phyloP scores from a whole-genome alignment of 1,140 invertebrate genomes.

The Lordiphosa collinella region DNA sequence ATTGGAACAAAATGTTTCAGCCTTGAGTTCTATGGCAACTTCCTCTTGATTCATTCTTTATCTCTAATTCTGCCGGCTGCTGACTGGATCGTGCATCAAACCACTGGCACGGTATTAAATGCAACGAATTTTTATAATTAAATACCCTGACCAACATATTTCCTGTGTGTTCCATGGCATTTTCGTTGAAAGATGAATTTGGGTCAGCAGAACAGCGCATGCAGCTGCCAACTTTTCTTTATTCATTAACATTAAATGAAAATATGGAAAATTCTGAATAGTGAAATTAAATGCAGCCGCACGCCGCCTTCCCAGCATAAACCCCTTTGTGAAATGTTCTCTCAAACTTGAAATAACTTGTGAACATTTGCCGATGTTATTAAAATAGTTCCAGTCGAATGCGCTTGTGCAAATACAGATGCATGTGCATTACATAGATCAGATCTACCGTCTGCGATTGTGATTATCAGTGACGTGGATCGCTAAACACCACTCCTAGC shows the following conservation, averaged over 20 bases:
- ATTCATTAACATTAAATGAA: constrained; percentile 41
- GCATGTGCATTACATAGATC: constrained; percentile 14
- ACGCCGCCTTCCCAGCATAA: no score
- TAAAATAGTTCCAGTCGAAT: constrained; percentile 25
- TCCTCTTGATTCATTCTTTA: background rate
- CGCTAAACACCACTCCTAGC: constrained; percentile 33
- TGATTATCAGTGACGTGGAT: constrained; percentile 44
- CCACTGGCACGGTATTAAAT: constrained; percentile 25
- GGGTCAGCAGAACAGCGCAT: constrained; percentile 36
- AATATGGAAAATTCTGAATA: constrained; percentile 28
- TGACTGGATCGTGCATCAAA: constrained; percentile 15
- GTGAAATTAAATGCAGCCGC: constrained; percentile 36
- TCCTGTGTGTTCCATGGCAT: constrained; percentile 18
- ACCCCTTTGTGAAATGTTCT: no score
- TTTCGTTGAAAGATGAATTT: constrained; percentile 41
- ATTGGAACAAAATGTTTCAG: no score
- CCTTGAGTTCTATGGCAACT: no score
- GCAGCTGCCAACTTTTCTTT: constrained; percentile 48
- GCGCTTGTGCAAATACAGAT: background rate
- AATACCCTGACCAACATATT: constrained; percentile 46
- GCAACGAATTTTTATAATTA: constrained; percentile 39
- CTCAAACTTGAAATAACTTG: no score
- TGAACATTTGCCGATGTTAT: background rate
- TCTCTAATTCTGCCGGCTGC: background rate
- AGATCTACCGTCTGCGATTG: constrained; percentile 23